Base-by-base conservation (phyloP, 2,888 invertebrate genomes). In the Zygothrica quintamaculata region DNA sequence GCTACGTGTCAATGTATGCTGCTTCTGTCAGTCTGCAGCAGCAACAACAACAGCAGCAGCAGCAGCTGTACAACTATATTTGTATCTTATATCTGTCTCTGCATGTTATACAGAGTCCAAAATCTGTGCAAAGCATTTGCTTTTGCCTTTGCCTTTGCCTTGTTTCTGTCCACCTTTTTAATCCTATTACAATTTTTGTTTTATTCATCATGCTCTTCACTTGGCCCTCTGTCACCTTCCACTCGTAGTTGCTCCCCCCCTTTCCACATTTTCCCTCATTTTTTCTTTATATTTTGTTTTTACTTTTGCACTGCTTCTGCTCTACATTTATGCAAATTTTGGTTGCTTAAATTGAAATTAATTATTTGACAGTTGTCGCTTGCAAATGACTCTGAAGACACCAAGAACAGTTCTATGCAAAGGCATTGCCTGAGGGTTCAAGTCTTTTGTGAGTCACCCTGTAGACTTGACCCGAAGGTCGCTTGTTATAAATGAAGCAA, bases 291-390 rank as follows among this genome's bases (percentile, higher is more conserved):
- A 34, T 16, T 42, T 50, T 37, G 33, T 46, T 39, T 50, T 39
- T 44, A 11, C 16, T 25, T 42, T 7, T 59, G 31, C 57, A 22
- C 61, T 57, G 47, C 1, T 1, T 33, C 11, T 25, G 1, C 36
- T 58, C 55, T 48, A 58, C 72, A 72, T 81, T 84, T 87, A 84
- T 86, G 87, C 69, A 85, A 84, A 85, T 88, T 73, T 75, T 46
- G 75, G 73, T 79, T 82, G 84, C 75, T 87, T 87, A 86, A 79
- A 85, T 88, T 87, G 77, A 87, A 85, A 84, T 87, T 84, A 84
- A 84, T 87, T 84, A 87, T 87, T 82, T 87, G 74, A 72, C 87
- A 84, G 84, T 85, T 87, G 84, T 85, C 82, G 79, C 78, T 68
- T 71, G 73, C 77, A 68, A 79, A 79, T 79, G 80, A 66, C 68